These are phyloP conservation scores for Helogale parvula DNA, from an alignment of 2,113 vertebrate genomes.

Conservation along the genomic window DNA sequence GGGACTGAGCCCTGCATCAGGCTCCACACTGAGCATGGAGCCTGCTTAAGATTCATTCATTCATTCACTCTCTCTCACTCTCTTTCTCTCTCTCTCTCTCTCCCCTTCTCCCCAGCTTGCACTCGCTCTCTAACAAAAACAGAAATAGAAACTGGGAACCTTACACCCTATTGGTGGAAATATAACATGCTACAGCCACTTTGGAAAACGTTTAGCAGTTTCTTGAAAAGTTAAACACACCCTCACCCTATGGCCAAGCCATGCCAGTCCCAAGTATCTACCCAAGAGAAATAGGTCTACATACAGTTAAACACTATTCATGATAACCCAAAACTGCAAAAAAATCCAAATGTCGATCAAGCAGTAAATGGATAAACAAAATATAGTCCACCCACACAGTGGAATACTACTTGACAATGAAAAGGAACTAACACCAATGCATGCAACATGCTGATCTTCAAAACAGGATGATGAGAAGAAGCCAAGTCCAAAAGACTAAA, in stretches of 20 bases:
- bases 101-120: too few relatives aligned
- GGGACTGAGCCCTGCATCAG: too few relatives aligned
- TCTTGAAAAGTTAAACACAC: neutral
- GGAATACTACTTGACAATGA: neutral
- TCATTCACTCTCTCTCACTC: too few relatives aligned
- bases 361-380: neutral
- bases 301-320: neutral
- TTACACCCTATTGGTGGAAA: neutral
- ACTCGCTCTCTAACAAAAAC: too few relatives aligned
- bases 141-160: neutral
- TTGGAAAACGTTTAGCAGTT: neutral
- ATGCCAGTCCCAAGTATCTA: neutral
- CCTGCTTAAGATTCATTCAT: too few relatives aligned
- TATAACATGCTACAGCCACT: neutral
- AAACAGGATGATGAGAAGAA: neutral
- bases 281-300: neutral
- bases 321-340: neutral
- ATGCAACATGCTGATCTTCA: neutral
- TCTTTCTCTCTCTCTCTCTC: too few relatives aligned
- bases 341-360: neutral
- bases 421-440: neutral
- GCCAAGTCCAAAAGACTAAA: neutral
- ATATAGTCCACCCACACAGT: neutral
- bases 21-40: too few relatives aligned
- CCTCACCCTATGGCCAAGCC: neutral